These are phyloP conservation scores for Ennomos fuscantarius DNA, from an alignment of 2,888 invertebrate genomes.

Conservation along the genomic window DNA sequence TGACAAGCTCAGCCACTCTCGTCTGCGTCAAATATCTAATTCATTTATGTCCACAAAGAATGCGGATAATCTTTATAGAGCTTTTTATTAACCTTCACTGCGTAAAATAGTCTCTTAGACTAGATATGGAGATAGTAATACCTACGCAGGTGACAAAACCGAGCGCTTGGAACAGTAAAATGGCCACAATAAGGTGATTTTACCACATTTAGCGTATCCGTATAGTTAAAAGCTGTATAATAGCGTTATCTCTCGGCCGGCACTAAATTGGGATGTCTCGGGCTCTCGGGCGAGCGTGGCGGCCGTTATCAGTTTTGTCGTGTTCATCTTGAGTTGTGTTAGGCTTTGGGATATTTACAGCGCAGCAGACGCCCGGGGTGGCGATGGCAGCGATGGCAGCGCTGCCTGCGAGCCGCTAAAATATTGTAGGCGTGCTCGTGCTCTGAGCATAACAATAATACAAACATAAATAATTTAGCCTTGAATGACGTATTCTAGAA, in stretches of 20 bases:
- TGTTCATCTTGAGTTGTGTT: conserved; percentile 85
- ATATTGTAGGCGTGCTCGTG: conserved; percentile 54
- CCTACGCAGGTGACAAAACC: conserved; percentile 39
- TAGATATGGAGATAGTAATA: conserved; percentile 56
- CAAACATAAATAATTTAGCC: too few species aligned
- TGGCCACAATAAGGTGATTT: conserved; percentile 71
- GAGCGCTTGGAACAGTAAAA: conserved; percentile 24
- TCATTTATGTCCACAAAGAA: conserved; percentile 35
- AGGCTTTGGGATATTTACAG: conserved; percentile 82
- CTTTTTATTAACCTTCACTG: conserved; percentile 34
- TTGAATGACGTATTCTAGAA: too few species aligned
- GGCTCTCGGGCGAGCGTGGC: conserved; percentile 61
- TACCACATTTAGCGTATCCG: conserved; percentile 82
- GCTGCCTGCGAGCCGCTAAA: conserved; percentile 40
- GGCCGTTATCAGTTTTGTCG: conserved; percentile 81
- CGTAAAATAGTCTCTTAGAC: conserved; percentile 29
- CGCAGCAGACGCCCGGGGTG: conserved; percentile 64
- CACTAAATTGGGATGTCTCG: conserved; percentile 84
- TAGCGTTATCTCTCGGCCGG: conserved; percentile 81
- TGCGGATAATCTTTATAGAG: conserved; percentile 36
- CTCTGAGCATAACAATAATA: conserved; percentile 5
- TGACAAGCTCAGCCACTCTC: conserved; percentile 23
- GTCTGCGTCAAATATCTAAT: conserved; percentile 28
- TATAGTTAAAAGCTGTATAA: conserved; percentile 85
- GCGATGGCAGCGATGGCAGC: conserved; percentile 36